Evolutionary conservation across 1,140 invertebrate genomes (phyloP), one percentile per base, ranked within the genome.

Genomic region (Solenopsis invicta): DNA sequence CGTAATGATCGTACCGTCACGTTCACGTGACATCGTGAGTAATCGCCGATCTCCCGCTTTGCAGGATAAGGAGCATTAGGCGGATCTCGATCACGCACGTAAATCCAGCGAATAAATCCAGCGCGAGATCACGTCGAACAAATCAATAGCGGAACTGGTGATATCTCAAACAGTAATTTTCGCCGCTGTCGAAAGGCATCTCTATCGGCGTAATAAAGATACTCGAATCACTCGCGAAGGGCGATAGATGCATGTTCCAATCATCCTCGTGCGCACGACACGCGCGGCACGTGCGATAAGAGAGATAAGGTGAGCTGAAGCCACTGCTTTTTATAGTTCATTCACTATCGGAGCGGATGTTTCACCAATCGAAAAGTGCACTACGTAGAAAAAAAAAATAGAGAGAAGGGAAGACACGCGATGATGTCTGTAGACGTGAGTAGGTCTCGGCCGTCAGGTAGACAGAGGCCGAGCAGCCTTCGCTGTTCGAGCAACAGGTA

Each of bases 401-500:
- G 16, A 64, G 13, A 37, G 48, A 41, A 59, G 34, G 52, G 10
- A 45, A 69, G 45, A 66, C 21, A 18, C 21, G 52, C 50, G 64
- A 69, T 18, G 41, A 29, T 29, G 29, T 29, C 29, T 45, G n/a
- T n/a, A 24, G 37, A 8, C 29, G 34, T 48, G 21, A 56, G 76
- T 56, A 5, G 12, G 50, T 69, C 48, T 69, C 48, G 16, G 82
- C 37, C 21, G 71, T 8, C 80, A 90, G 85, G 85, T 86, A 78
- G 66, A 64, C 34, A 18, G 59, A 52, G 67, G 24, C 61, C 78
- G 48, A 54, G 56, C 66, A 88, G 88, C 85, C 89, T 89, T 92
- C 88, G 87, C 86, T 52, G 77, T 52, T 88, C 89, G 93, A 93
- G 93, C 93, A 94, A 94, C 93, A 94, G 93, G 93, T 94, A 94